phyloP scores from a whole-genome alignment of 92 coral and sea anemone genomes.

The Palythoa caribaeorum region DNA sequence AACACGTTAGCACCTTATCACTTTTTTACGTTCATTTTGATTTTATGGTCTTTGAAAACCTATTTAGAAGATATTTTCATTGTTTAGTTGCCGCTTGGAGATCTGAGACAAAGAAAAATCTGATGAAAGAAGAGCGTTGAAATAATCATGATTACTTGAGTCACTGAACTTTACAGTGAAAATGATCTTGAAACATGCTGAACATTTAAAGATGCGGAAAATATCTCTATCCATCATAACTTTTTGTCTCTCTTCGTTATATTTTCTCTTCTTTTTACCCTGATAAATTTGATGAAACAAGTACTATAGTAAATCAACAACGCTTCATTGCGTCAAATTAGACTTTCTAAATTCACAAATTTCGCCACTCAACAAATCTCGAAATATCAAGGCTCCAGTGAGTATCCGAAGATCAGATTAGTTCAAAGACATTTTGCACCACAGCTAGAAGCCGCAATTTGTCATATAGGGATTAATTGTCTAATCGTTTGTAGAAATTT shows the following conservation, averaged over 20 bases:
- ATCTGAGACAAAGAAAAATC: neutral
- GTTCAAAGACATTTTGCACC: too few species aligned
- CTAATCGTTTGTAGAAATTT: too few species aligned
- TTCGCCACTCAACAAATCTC: too few species aligned
- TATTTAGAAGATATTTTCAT: neutral
- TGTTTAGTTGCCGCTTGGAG: constrained; percentile 16
- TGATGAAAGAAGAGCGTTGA: neutral
- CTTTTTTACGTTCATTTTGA: constrained; percentile 16
- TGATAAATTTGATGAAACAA: neutral
- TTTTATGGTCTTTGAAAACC: constrained; percentile 5
- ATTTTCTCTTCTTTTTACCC: neutral
- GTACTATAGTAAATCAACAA: neutral
- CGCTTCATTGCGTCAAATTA: neutral
- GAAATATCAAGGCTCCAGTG: too few species aligned
- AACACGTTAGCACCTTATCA: constrained; percentile 6
- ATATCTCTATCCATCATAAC: neutral
- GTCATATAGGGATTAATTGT: too few species aligned
- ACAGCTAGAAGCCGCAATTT: too few species aligned
- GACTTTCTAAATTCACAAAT: too few species aligned
- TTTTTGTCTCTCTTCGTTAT: too few species aligned
- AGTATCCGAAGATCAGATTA: too few species aligned
- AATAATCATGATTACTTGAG: constrained; percentile 1
- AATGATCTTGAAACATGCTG: neutral
- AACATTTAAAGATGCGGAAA: neutral
- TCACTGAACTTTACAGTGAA: neutral